These are phyloP conservation scores for Drosophila tani DNA, from an alignment of 1,140 invertebrate genomes.

Conservation along the genomic window DNA sequence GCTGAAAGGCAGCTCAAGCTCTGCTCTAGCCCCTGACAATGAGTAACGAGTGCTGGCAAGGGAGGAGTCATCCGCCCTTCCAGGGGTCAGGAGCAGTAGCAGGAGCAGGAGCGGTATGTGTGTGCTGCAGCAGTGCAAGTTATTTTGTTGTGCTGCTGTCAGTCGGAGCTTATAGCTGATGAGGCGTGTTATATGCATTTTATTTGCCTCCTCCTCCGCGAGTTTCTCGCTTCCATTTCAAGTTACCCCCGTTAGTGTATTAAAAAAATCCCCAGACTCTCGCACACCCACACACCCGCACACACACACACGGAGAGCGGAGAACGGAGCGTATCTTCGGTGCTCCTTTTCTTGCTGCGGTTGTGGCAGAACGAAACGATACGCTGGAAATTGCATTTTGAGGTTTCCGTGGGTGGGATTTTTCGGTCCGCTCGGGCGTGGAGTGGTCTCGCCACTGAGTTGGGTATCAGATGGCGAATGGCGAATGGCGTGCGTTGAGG, in stretches of 20 bases:
- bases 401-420: conserved; percentile 52
- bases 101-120: conserved; percentile 23
- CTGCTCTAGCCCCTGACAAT: conserved; percentile 41
- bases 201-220: conserved; percentile 51
- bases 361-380: conserved; percentile 64
- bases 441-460: conserved; percentile 12
- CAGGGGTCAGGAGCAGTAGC: background rate
- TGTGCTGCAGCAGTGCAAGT: conserved; percentile 31
- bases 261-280: conserved; percentile 29
- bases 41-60: conserved; percentile 36
- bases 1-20: conserved; percentile 50
- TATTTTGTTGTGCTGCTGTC: conserved; percentile 74
- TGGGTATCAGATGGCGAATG: conserved; percentile 9
- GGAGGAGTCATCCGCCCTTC: background rate
- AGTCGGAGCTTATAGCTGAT: conserved; percentile 75
- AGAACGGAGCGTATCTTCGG: conserved; percentile 14
- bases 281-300: background rate
- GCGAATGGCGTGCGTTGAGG: background rate
- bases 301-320: too few species aligned
- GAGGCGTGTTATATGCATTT: conserved; percentile 81
- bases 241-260: conserved; percentile 35
- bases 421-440: conserved; percentile 45
- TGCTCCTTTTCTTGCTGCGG: conserved; percentile 38
- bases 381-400: conserved; percentile 78
- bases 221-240: conserved; percentile 22